Conservation (phyloP, 2,888 invertebrate species). For the Odontocolon sp. region DNA sequence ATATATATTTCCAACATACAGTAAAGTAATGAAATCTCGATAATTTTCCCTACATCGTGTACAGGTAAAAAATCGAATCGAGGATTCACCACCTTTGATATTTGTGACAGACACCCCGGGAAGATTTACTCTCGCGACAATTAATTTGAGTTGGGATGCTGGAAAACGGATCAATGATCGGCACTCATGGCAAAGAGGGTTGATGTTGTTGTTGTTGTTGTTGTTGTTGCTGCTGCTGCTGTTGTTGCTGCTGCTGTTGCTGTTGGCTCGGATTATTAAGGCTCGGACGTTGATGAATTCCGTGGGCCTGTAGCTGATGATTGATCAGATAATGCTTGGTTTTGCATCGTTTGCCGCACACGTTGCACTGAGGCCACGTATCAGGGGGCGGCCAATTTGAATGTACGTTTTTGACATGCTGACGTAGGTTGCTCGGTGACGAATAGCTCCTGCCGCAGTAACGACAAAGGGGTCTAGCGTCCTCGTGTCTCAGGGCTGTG, state of each 20-base stretch:
- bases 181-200: conserved; percentile 71
- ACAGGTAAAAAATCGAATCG: no score
- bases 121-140: not conserved
- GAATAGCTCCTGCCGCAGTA: conserved; percentile 88
- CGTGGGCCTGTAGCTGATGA: conserved; percentile 89
- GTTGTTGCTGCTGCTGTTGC: conserved; percentile 58
- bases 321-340: conserved; percentile 90
- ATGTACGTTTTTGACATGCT: conserved; percentile 90
- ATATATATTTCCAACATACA: no score
- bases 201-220: conserved; percentile 62
- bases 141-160: not conserved
- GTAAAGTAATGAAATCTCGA: no score
- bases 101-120: no score
- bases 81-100: no score
- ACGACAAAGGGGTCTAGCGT: conserved; percentile 85
- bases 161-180: conserved; percentile 51
- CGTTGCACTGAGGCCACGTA: conserved; percentile 87
- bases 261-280: conserved; percentile 73
- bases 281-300: conserved; percentile 86
- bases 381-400: conserved; percentile 86
- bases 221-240: conserved; percentile 60
- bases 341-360: conserved; percentile 89
- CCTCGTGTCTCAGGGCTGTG: conserved; percentile 78
- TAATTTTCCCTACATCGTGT: no score
- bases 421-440: conserved; percentile 88